These are phyloP conservation scores for Borostomias antarcticus DNA, from an alignment of 2,797 vertebrate species.

Conservation along the genomic window DNA sequence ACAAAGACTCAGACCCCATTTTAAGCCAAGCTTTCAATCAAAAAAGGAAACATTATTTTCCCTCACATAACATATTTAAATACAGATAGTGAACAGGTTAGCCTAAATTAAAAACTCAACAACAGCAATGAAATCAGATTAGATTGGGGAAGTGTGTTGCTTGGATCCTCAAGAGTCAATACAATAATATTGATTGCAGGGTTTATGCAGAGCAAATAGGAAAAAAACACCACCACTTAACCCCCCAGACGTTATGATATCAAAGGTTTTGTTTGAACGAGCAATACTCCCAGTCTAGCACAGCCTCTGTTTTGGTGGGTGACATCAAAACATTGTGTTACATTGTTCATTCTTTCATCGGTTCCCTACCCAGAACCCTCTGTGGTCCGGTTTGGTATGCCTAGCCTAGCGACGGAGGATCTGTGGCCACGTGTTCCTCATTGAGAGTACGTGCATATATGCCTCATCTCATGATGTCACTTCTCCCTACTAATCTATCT, in stretches of 20 bases:
- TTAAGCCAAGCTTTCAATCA: too few relatives aligned
- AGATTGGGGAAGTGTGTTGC: not conserved
- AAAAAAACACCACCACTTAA: not conserved
- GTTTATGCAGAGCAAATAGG: not conserved
- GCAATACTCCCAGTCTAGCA: conserved; percentile 5
- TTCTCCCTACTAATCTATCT: not conserved
- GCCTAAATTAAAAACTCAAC: too few relatives aligned
- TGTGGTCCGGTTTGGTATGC: conserved; percentile 16
- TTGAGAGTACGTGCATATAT: not conserved
- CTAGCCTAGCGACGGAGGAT: conserved; percentile 21
- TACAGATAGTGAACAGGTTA: too few relatives aligned
- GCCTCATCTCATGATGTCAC: not conserved
- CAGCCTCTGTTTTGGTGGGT: conserved; percentile 24
- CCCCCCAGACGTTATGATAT: too few relatives aligned
- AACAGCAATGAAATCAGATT: not conserved
- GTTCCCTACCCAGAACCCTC: not conserved
- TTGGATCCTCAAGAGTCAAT: conserved; percentile 15
- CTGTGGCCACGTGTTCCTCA: conserved; percentile 4
- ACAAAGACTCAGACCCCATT: too few relatives aligned
- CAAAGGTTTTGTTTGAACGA: not conserved
- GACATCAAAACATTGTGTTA: conserved; percentile 17
- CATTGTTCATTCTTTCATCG: conserved; percentile 26
- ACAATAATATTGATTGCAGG: conserved; percentile 14
- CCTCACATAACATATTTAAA: too few relatives aligned
- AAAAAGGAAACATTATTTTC: too few relatives aligned